Base-by-base conservation (phyloP, 2,113 vertebrate genomes). In the Ia io region DNA sequence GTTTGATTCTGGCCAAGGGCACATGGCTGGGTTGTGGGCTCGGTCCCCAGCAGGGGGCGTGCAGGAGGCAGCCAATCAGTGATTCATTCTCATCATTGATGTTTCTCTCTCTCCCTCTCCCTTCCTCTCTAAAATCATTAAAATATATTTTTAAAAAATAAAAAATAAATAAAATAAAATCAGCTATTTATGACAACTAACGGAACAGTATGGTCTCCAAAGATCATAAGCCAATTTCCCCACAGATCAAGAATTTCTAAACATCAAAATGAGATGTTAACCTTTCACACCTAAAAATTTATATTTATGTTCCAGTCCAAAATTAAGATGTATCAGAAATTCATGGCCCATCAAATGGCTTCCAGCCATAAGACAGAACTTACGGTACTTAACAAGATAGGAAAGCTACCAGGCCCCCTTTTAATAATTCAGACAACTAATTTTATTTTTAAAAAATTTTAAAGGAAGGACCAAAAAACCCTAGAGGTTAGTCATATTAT, bases 261-360 rank as follows among this genome's bases (percentile, higher is more conserved):
- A 91, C n/a, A 59, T 88, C 69, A 70, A 84, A 70, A 65, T 77
- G 3, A 80, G 13, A 77, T 22, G 63, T 17, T 49, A 88, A 49
- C 9, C 42, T 89, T 84, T 84, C 32, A 94, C 40, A 69, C 47
- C 63, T 76, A 74, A 9, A 92, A 87, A 23, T 90, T 22, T 73
- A 1, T 69, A 56, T 59, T 93, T 79, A 91, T 42, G 35, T 83
- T 70, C 53, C 25, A 96, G 28, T 59, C 30, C 20, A 74, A 95
- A 95, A 86, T 49, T 88, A 90, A 94, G 9, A 6, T 44, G 0
- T 86, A 86, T 79, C 35, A 93, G 37, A 95, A 93, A 94, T 56
- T 32, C 61, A 77, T 7, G 14, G 47, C 16, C 37, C 67, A 73
- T 23, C 12, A 88, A 63, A 95, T 32, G 42, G 67, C 47, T 89